Evolutionary conservation across 2,797 vertebrate species (phyloP).

Genomic region (Notamacropus eugenii): DNA sequence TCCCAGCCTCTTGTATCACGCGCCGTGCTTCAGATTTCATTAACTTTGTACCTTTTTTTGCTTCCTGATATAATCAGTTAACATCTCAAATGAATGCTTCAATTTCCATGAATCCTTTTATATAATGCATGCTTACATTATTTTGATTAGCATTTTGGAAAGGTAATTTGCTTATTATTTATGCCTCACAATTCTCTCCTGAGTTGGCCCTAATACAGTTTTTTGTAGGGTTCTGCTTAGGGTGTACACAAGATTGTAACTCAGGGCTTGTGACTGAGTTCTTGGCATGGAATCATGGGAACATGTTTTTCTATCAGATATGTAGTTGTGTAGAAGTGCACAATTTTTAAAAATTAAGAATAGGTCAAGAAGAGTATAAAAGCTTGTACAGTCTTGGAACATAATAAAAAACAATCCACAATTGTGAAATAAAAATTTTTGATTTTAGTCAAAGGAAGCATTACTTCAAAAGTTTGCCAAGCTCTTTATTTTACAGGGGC

Average conservation of each 20-base stretch:
- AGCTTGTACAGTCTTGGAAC: not conserved
- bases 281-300: not conserved
- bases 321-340: not conserved
- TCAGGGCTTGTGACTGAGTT: not conserved
- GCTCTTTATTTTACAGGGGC: not conserved
- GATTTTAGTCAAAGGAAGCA: not conserved
- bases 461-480: not conserved
- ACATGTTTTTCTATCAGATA: not conserved
- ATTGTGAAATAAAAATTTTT: not conserved
- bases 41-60: not conserved
- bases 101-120: conserved; percentile 1
- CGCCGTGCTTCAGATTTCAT: not conserved
- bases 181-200: not conserved
- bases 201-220: not conserved
- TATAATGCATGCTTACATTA: conserved; percentile 24
- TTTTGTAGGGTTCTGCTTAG: not conserved
- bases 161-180: conserved; percentile 14
- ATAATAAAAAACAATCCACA: not conserved
- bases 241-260: not conserved
- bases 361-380: not conserved
- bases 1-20: not conserved
- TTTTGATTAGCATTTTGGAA: conserved; percentile 11
- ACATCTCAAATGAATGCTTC: conserved; percentile 4
- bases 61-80: not conserved
- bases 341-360: not conserved